These are phyloP conservation scores for Cerastis rubricosa DNA, from an alignment of 2,888 invertebrate genomes.

Conservation along the genomic window DNA sequence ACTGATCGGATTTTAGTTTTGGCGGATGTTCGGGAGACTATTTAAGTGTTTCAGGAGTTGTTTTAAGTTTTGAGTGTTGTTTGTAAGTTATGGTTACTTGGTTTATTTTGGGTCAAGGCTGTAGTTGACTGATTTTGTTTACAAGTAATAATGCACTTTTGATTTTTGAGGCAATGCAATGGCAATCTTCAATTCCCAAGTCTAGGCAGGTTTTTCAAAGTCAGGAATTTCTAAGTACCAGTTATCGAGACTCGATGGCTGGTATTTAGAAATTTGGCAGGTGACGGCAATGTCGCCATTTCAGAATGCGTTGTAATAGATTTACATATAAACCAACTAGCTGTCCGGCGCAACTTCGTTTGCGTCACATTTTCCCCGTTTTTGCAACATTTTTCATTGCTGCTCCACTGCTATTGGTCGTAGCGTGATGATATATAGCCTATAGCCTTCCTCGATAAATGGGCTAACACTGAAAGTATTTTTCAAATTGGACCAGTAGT, in stretches of 20 bases:
- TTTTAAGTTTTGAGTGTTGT: neutral
- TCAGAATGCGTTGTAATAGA: neutral
- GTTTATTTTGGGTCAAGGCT: neutral
- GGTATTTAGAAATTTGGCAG: too few relatives aligned
- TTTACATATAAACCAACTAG: neutral
- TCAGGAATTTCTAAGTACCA: too few relatives aligned
- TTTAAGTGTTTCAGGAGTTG: neutral
- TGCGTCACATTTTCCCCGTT: too few relatives aligned
- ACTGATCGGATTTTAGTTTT: conserved; percentile 40
- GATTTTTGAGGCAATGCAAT: neutral
- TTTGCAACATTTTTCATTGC: too few relatives aligned
- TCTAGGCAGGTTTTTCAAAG: neutral
- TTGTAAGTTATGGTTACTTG: neutral
- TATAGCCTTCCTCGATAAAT: too few relatives aligned
- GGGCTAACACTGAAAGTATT: too few relatives aligned
- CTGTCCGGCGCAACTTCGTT: too few relatives aligned
- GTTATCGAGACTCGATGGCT: neutral
- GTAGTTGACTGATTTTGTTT: neutral
- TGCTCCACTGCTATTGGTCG: too few relatives aligned
- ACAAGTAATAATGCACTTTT: too few relatives aligned
- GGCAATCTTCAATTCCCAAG: fast-evolving
- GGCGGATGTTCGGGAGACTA: neutral
- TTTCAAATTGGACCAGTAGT: too few relatives aligned
- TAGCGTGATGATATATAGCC: too few relatives aligned
- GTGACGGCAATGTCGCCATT: neutral